These are phyloP conservation scores for Nomada ruficornis DNA, from an alignment of 2,888 invertebrate genomes.

Conservation along the genomic window DNA sequence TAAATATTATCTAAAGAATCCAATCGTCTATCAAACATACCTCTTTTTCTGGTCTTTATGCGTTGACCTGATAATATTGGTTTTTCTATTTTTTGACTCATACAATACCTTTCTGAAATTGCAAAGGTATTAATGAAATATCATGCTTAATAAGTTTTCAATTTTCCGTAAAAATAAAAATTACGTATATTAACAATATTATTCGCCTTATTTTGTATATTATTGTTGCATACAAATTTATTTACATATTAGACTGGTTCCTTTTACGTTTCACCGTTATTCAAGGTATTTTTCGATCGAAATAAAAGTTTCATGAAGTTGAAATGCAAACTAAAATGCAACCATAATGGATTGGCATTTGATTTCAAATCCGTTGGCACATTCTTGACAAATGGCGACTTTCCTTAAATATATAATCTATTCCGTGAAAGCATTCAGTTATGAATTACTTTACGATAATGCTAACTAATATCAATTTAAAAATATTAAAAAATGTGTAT, in stretches of 20 bases:
- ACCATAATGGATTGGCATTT: constrained; percentile 55
- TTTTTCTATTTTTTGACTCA: constrained; percentile 99
- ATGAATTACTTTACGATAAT: constrained; percentile 1
- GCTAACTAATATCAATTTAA: not conserved
- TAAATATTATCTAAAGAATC: constrained; percentile 7
- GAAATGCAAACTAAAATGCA: constrained; percentile 18
- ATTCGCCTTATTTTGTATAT: not conserved
- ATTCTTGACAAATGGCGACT: constrained; percentile 54
- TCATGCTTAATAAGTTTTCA: not conserved
- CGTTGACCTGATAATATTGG: constrained; percentile 99
- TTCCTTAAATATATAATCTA: constrained; percentile 36
- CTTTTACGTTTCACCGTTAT: not conserved
- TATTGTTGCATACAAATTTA: constrained; percentile 6
- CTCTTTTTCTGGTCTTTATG: constrained; percentile 99
- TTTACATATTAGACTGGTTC: not conserved
- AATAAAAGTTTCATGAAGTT: not conserved
- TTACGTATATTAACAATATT: not conserved
- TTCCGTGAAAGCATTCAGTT: constrained; percentile 8
- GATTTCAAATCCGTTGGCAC: constrained; percentile 50
- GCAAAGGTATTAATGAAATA: constrained; percentile 12
- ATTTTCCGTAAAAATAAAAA: not conserved
- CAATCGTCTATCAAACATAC: constrained; percentile 85
- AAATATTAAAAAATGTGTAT: not conserved
- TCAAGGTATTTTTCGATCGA: not conserved
- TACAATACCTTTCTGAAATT: constrained; percentile 95